Conservation (phyloP, 2,888 invertebrate species). For the Drosophila nigricruria region DNA sequence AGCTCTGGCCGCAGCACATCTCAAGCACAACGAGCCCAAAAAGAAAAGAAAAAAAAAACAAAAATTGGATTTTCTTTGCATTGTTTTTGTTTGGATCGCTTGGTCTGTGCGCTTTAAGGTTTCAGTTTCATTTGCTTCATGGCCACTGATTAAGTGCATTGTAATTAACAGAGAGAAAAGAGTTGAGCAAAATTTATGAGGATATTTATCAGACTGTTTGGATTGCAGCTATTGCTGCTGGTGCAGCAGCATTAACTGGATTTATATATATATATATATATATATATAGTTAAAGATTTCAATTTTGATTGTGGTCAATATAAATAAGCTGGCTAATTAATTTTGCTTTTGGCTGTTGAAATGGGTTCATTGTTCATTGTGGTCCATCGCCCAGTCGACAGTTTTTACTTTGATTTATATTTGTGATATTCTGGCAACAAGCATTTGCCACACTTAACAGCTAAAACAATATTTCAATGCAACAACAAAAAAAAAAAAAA, state of each 20-base stretch:
- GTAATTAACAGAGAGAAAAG: constrained; percentile 62
- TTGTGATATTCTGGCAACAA: constrained; percentile 42
- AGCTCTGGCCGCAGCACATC: constrained; percentile 15
- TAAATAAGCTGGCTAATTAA: constrained; percentile 31
- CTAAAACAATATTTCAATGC: constrained; percentile 31
- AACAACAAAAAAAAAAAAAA: constrained; percentile 1
- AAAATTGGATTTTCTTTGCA: constrained; percentile 9
- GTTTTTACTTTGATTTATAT: constrained; percentile 25
- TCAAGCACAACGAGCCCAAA: constrained; percentile 24
- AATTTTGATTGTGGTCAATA: constrained; percentile 51
- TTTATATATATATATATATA: constrained; percentile 8
- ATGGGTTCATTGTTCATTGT: constrained; percentile 37
- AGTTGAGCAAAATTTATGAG: constrained; percentile 61
- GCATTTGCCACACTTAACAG: constrained; percentile 52
- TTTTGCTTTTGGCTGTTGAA: constrained; percentile 32
- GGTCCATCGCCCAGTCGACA: constrained; percentile 9
- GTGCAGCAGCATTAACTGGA: constrained; percentile 15
- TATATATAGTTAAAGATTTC: constrained; percentile 31
- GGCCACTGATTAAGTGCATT: constrained; percentile 78
- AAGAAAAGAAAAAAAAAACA: not conserved
- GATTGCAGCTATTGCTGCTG: constrained; percentile 19
- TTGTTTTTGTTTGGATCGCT: constrained; percentile 18
- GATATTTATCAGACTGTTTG: constrained; percentile 54
- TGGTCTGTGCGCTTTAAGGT: constrained; percentile 49
- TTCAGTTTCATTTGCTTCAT: constrained; percentile 61